Evolutionary conservation across 2,113 vertebrate species (phyloP).

Genomic region (Oryzias javanicus): DNA sequence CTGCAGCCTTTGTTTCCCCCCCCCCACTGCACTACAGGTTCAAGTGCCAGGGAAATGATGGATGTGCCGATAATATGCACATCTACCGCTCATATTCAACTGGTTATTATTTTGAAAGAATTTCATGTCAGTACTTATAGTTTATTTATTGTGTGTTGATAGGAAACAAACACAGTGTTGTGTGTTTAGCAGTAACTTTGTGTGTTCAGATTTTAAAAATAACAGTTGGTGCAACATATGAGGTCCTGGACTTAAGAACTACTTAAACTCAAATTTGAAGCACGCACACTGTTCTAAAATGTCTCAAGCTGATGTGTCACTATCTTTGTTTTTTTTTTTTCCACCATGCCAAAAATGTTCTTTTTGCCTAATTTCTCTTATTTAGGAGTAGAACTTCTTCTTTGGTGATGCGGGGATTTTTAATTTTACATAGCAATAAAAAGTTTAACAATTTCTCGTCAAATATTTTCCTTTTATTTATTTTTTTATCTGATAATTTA

Average conservation of each 20-base stretch:
- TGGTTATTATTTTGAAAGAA: slow-evolving; percentile 48
- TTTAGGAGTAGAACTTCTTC: slow-evolving; percentile 57
- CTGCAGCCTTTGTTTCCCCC: slow-evolving; percentile 38
- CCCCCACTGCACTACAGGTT: slow-evolving; percentile 18
- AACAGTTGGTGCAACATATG: slow-evolving; percentile 10
- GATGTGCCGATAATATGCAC: slow-evolving; percentile 67
- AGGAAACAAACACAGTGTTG: slow-evolving; percentile 38
- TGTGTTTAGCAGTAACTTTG: slow-evolving; percentile 33
- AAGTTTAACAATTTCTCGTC: slow-evolving; percentile 55
- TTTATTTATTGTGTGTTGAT: slow-evolving; percentile 50
- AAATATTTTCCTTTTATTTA: slow-evolving; percentile 2
- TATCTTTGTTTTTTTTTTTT: slow-evolving; percentile 22
- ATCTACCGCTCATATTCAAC: slow-evolving; percentile 51
- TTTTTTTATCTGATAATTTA: not conserved
- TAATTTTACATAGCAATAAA: slow-evolving; percentile 83
- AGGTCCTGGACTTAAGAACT: slow-evolving; percentile 38
- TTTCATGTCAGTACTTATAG: slow-evolving; percentile 42
- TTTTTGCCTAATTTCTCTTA: slow-evolving; percentile 62
- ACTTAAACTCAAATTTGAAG: slow-evolving; percentile 23
- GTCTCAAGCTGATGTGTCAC: slow-evolving; percentile 12
- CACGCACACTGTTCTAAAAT: slow-evolving; percentile 30
- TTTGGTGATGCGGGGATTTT: slow-evolving; percentile 66
- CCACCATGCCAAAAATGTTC: slow-evolving; percentile 71
- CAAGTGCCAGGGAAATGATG: slow-evolving; percentile 59
- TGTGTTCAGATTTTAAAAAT: slow-evolving; percentile 34